Conservation (phyloP, 2,888 invertebrate genomes). For the Hemicrepidius hirtus region DNA sequence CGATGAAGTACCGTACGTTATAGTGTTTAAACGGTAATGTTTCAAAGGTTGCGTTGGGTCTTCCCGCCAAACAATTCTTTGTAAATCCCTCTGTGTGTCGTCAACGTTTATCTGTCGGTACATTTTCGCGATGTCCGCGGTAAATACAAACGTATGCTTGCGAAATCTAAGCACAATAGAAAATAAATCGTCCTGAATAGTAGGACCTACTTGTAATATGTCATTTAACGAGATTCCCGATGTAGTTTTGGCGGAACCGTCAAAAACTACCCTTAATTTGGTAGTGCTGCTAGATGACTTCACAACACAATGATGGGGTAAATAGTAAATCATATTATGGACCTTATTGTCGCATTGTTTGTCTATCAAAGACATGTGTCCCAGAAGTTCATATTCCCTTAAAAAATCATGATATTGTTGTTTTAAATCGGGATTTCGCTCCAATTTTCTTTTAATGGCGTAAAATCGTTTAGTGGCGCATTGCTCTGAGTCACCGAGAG, state of each 20-base stretch:
- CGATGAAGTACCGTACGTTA: slow-evolving; percentile 60
- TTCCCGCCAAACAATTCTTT: slow-evolving; percentile 46
- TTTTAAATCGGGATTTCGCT: background rate
- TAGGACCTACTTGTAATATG: slow-evolving; percentile 53
- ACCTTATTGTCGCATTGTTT: background rate
- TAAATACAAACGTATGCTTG: slow-evolving; percentile 41
- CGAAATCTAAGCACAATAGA: slow-evolving; percentile 20
- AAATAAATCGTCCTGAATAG: slow-evolving; percentile 53
- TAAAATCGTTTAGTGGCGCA: background rate
- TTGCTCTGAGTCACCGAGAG: slow-evolving; percentile 37
- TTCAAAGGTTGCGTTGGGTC: background rate
- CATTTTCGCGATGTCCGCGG: slow-evolving; percentile 57
- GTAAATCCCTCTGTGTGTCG: background rate
- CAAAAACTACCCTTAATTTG: slow-evolving; percentile 34
- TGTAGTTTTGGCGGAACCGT: slow-evolving; percentile 19
- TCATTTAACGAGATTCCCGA: slow-evolving; percentile 32
- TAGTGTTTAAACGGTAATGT: slow-evolving; percentile 53
- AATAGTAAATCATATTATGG: slow-evolving; percentile 13
- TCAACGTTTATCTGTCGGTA: slow-evolving; percentile 50
- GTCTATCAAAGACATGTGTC: background rate
- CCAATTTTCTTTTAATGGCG: background rate
- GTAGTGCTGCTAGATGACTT: slow-evolving; percentile 29
- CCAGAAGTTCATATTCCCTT: slow-evolving; percentile 34
- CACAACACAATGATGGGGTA: slow-evolving; percentile 27
- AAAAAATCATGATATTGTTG: slow-evolving; percentile 8